These are phyloP conservation scores for Rhyzopertha dominica DNA, from an alignment of 1,140 invertebrate genomes.

Conservation along the genomic window DNA sequence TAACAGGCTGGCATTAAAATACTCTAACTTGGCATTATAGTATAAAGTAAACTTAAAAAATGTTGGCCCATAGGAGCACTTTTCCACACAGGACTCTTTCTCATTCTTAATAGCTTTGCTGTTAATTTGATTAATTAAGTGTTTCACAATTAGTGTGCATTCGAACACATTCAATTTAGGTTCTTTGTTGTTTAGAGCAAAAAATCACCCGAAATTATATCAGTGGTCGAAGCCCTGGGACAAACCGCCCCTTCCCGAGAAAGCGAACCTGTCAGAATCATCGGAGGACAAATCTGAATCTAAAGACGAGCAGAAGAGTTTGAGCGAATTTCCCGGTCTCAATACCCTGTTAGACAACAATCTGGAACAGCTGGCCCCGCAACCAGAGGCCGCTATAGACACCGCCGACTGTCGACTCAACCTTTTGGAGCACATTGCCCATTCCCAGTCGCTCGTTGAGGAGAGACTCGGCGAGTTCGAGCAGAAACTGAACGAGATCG, in stretches of 20 bases:
- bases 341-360: constrained; percentile 27
- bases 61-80: no score
- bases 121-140: no score
- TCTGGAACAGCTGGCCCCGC: constrained; percentile 52
- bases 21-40: no score
- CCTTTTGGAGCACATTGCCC: constrained; percentile 71
- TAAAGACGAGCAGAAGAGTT: constrained; percentile 21
- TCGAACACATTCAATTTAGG: background rate
- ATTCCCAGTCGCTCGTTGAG: constrained; percentile 67
- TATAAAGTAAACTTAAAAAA: no score
- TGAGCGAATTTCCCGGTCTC: no score
- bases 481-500: constrained; percentile 62
- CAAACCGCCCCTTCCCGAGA: constrained; percentile 43
- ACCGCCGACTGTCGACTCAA: constrained; percentile 69
- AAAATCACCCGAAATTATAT: constrained; percentile 78
- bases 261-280: constrained; percentile 20
- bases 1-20: no score
- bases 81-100: no score
- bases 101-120: no score
- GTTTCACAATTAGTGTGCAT: no score
- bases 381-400: constrained; percentile 77
- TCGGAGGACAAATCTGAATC: constrained; percentile 17
- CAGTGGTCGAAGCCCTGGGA: constrained; percentile 82
- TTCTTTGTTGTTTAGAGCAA: constrained; percentile 51
- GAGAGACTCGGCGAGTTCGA: constrained; percentile 69